These are phyloP conservation scores for Nannoperca australis DNA, from an alignment of 2,797 vertebrate species.

Conservation along the genomic window DNA sequence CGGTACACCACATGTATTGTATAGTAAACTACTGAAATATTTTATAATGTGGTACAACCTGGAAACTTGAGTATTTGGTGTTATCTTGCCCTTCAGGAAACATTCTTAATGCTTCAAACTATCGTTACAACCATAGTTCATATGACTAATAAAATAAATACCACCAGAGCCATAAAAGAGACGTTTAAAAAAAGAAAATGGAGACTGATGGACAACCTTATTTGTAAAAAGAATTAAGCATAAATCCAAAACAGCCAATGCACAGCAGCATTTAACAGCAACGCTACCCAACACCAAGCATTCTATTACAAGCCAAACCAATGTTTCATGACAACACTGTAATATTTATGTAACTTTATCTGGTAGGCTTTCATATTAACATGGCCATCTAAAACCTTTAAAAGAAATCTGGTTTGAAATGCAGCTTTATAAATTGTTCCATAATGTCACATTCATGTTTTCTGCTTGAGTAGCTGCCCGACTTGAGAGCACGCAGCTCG, in stretches of 20 bases:
- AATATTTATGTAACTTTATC: slow-evolving; percentile 14
- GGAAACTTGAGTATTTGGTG: not conserved
- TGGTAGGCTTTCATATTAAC: slow-evolving; percentile 39
- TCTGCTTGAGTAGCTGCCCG: slow-evolving; percentile 54
- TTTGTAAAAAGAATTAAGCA: slow-evolving; percentile 3
- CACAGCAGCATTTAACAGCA: not conserved
- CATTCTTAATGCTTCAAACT: not conserved
- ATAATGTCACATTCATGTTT: slow-evolving; percentile 50
- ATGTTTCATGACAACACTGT: slow-evolving; percentile 28
- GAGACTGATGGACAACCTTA: not conserved
- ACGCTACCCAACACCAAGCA: not conserved
- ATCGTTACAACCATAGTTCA: not conserved
- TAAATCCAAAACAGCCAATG: slow-evolving; percentile 8
- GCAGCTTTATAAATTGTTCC: slow-evolving; percentile 40
- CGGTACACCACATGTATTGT: not conserved
- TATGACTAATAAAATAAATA: not conserved
- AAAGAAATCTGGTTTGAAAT: slow-evolving; percentile 44
- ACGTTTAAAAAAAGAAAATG: not conserved
- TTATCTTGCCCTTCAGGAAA: not conserved
- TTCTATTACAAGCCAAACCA: slow-evolving; percentile 8
- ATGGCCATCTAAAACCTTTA: slow-evolving; percentile 33
- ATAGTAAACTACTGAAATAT: not conserved
- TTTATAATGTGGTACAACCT: not conserved
- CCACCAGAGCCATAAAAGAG: not conserved
- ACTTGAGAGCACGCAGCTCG: slow-evolving; percentile 47